These are phyloP conservation scores for Holacanthella duospinosa DNA, from an alignment of 2,888 invertebrate genomes.

Conservation along the genomic window DNA sequence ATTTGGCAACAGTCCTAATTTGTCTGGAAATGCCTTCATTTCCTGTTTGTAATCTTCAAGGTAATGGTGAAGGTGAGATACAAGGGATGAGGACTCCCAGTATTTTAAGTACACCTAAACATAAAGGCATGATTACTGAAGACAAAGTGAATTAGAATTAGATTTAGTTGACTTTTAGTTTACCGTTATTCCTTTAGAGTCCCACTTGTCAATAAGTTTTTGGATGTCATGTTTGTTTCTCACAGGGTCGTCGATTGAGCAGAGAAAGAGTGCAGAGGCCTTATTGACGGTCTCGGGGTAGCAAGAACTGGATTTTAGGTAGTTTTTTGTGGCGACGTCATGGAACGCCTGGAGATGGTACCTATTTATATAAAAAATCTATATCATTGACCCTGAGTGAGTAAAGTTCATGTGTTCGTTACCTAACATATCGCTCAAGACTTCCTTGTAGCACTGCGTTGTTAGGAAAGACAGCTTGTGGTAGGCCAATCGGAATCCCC, in stretches of 20 bases:
- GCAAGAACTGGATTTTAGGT: constrained; percentile 67
- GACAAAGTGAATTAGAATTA: too few species aligned
- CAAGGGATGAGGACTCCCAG: constrained; percentile 66
- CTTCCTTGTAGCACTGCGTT: constrained; percentile 44
- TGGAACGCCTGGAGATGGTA: constrained; percentile 76
- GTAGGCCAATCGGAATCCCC: constrained; percentile 47
- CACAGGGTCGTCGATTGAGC: constrained; percentile 62
- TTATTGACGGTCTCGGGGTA: constrained; percentile 67
- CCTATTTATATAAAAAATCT: constrained; percentile 43
- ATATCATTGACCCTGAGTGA: too few species aligned
- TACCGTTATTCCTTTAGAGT: constrained; percentile 61
- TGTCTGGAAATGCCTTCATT: constrained; percentile 51
- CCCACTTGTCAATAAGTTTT: constrained; percentile 63
- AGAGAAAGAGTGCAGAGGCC: constrained; percentile 64
- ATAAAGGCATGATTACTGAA: too few species aligned
- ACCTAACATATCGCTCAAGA: constrained; percentile 45
- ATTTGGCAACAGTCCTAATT: constrained; percentile 47
- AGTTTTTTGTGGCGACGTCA: constrained; percentile 70
- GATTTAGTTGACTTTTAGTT: neutral
- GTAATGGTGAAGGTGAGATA: constrained; percentile 55
- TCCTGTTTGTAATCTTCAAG: constrained; percentile 56
- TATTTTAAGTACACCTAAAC: constrained; percentile 56
- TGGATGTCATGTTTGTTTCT: constrained; percentile 64
- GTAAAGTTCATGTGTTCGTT: too few species aligned
- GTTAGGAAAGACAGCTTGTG: constrained; percentile 46